Conservation (phyloP, 1,140 invertebrate genomes). For the Bombyx mori region DNA sequence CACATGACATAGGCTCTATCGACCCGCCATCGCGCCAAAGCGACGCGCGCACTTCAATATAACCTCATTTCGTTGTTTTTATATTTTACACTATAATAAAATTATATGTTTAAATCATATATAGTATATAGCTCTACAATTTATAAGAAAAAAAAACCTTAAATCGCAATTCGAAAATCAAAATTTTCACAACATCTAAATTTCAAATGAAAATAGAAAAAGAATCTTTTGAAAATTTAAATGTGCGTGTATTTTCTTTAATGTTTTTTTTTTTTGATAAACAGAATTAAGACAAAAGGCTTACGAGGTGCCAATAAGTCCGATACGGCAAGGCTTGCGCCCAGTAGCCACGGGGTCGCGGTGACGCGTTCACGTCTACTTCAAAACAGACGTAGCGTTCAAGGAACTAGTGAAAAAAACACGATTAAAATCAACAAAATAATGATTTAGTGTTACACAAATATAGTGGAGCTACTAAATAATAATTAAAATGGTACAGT, state of each 20-base stretch:
- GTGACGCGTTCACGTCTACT: slow-evolving; percentile 43
- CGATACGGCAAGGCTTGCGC: slow-evolving; percentile 35
- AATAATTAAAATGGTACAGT: neutral
- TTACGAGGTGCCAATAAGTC: slow-evolving; percentile 40
- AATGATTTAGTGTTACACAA: slow-evolving; percentile 30
- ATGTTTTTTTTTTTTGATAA: slow-evolving; percentile 13
- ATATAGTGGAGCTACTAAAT: slow-evolving; percentile 7
- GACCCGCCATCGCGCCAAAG: slow-evolving; percentile 25
- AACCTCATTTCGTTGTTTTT: slow-evolving; percentile 22
- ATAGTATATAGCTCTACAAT: too few species aligned
- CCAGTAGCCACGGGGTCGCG: slow-evolving; percentile 48
- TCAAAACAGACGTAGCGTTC: slow-evolving; percentile 22
- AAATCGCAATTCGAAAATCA: neutral
- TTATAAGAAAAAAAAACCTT: neutral
- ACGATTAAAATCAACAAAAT: slow-evolving; percentile 32
- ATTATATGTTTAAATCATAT: neutral
- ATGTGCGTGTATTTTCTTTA: neutral
- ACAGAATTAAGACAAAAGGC: slow-evolving; percentile 5
- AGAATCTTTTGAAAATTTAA: neutral
- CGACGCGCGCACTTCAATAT: slow-evolving; percentile 60
- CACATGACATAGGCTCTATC: slow-evolving; percentile 56
- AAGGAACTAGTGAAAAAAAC: slow-evolving; percentile 29
- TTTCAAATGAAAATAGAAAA: slow-evolving; percentile 2
- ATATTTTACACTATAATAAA: slow-evolving; percentile 2
- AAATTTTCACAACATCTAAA: slow-evolving; percentile 5